Base-by-base conservation (phyloP, 2,797 vertebrate genomes). In the Rhinella marina region DNA sequence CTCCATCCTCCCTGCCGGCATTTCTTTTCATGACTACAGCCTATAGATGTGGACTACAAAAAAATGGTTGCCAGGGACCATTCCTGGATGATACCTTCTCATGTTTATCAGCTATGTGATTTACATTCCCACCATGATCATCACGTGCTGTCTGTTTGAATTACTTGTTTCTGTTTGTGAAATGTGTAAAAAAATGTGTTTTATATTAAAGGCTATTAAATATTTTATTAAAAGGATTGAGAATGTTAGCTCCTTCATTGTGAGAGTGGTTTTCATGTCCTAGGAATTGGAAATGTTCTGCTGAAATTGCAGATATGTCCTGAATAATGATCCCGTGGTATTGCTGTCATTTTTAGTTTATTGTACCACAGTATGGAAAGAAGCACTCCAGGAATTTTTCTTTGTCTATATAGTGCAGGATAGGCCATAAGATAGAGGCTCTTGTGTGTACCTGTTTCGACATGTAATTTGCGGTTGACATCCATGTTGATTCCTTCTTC, bases 121-220 rank as follows among this genome's bases (percentile, higher is more conserved):
- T 70, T 32, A 6, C 29, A 7, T 70, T 16, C 27, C 17, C 27
- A 1, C 14, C 17, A 21, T 75, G 41, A 48, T 23, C 27, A 21
- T 50, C 72, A 50, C 50, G 25, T 29, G 41, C 72, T 23, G 41
- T 75, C 72, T 12, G 11, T 75, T 32, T 75, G 41, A 75, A 50
- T 75, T 48, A 48, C 41, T 75, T 50, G 9, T 75, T 75, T 75
- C 72, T 23, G 11, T 75, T 75, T 75, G 27, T 41, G 50, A 77
- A 77, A 56, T 77, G 13, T 54, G 25, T 25, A 50, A 54, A 56
- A 77, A 50, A 75, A 82, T 62, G 11, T 82, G 61, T 66, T 64
- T 82, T 64, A 82, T 82, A 66, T 64, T 82, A 82, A 82, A 23
- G n/a, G 80, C 59, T 82, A 82, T 82, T 82, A 82, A 66, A 82